phyloP scores from a whole-genome alignment of 2,888 invertebrate species.

The Caradrina kadenii region DNA sequence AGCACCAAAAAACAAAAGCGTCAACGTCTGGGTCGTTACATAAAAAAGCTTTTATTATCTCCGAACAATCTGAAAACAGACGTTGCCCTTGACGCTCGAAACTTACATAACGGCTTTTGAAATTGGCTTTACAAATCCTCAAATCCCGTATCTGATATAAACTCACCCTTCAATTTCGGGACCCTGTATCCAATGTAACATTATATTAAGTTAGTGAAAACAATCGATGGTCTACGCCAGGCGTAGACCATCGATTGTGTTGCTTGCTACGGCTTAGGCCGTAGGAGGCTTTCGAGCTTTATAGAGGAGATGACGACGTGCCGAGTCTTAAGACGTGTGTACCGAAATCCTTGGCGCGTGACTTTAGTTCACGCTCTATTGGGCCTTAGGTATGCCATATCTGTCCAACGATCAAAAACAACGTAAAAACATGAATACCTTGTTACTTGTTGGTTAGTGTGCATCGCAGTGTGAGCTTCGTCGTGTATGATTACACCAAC shows the following conservation, averaged over 20 bases:
- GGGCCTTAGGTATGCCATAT: constrained; percentile 83
- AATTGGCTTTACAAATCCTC: constrained; percentile 54
- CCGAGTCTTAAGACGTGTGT: constrained; percentile 77
- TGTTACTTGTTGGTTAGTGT: constrained; percentile 64
- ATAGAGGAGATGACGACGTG: constrained; percentile 54
- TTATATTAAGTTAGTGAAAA: constrained; percentile 54
- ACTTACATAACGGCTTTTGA: constrained; percentile 49
- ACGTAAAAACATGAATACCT: constrained; percentile 77
- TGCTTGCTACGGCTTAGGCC: constrained; percentile 26
- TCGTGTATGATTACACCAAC: constrained; percentile 50
- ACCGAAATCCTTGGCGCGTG: constrained; percentile 86
- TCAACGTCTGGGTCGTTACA: constrained; percentile 6
- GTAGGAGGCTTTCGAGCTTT: constrained; percentile 56
- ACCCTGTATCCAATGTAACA: constrained; percentile 44
- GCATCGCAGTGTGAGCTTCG: constrained; percentile 57
- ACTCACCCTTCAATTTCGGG: constrained; percentile 53
- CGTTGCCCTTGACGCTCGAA: constrained; percentile 52
- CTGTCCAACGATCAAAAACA: constrained; percentile 79
- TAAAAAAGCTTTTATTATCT: constrained; percentile 38
- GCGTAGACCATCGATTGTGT: no score
- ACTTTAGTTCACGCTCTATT: constrained; percentile 86
- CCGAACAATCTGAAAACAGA: constrained; percentile 37
- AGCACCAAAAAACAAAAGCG: constrained; percentile 20
- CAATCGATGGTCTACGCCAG: constrained; percentile 48
- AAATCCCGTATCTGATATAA: constrained; percentile 46